Conservation (phyloP, 2,888 invertebrate species). For the Eupithecia tripunctaria region DNA sequence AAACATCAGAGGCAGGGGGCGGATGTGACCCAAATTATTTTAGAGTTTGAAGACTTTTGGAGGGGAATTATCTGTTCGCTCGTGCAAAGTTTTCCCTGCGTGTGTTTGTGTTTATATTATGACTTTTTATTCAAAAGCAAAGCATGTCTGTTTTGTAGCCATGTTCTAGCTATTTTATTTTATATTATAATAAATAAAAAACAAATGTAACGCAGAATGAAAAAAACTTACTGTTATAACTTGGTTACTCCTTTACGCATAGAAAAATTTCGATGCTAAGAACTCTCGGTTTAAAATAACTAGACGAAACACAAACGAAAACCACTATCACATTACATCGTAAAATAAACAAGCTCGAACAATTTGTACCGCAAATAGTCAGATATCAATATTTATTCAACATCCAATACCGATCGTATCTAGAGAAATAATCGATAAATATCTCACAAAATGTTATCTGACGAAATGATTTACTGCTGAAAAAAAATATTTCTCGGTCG, state of each 20-base stretch:
- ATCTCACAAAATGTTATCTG: constrained; percentile 35
- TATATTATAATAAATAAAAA: too few species aligned
- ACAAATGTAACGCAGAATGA: too few species aligned
- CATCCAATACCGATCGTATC: constrained; percentile 48
- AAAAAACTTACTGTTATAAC: too few species aligned
- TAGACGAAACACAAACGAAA: not conserved
- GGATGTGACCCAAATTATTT: constrained; percentile 22
- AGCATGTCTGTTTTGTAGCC: not conserved
- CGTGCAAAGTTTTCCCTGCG: not conserved
- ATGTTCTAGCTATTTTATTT: too few species aligned
- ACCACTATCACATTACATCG: not conserved
- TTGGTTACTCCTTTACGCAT: too few species aligned
- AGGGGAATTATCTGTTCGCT: not conserved
- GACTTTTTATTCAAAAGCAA: not conserved
- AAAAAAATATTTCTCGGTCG: constrained; percentile 64
- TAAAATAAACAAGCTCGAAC: not conserved
- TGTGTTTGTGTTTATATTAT: not conserved
- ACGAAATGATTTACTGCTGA: constrained; percentile 64
- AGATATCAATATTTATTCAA: constrained; percentile 49
- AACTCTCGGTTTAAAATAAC: not conserved
- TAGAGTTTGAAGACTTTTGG: not conserved
- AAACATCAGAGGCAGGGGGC: constrained; percentile 10
- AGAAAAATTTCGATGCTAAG: not conserved
- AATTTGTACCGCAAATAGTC: not conserved
- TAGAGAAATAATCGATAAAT: constrained; percentile 45